These are phyloP conservation scores for Astropecten irregularis DNA, from an alignment of 53 echinoderm and acorn worm genomes.

Conservation along the genomic window DNA sequence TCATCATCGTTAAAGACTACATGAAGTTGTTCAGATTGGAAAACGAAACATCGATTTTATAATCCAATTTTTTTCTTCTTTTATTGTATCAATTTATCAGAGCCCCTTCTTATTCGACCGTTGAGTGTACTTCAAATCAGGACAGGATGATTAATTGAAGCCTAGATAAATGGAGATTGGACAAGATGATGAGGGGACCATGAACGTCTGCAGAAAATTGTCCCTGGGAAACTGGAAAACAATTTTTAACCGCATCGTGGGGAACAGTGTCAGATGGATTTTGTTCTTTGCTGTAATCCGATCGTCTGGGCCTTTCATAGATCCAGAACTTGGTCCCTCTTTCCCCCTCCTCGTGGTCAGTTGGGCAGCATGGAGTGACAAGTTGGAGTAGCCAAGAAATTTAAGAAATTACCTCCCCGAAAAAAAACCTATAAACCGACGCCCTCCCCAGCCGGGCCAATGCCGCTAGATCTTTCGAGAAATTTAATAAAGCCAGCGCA, in stretches of 20 bases:
- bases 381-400: slow-evolving; percentile 43
- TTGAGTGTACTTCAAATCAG: too few species aligned
- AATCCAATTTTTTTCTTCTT: too few species aligned
- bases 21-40: too few species aligned
- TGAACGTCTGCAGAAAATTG: neutral
- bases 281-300: too few species aligned
- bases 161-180: neutral
- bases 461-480: slow-evolving; percentile 13
- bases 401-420: slow-evolving; percentile 49
- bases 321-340: slow-evolving; percentile 16
- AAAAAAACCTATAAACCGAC: too few species aligned
- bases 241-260: slow-evolving; percentile 18
- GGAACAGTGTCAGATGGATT: too few species aligned
- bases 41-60: too few species aligned
- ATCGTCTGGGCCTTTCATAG: too few species aligned
- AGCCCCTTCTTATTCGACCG: too few species aligned
- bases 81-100: too few species aligned
- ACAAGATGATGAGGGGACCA: neutral
- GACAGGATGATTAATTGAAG: slow-evolving; percentile 16
- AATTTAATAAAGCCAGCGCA: slow-evolving; percentile 48
- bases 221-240: neutral
- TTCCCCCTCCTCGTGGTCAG: neutral
- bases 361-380: slow-evolving; percentile 33
- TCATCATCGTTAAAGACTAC: too few species aligned
- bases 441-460: neutral